These are phyloP conservation scores for Phalacrocorax pelagicus DNA, from an alignment of 2,113 vertebrate species.

Conservation along the genomic window DNA sequence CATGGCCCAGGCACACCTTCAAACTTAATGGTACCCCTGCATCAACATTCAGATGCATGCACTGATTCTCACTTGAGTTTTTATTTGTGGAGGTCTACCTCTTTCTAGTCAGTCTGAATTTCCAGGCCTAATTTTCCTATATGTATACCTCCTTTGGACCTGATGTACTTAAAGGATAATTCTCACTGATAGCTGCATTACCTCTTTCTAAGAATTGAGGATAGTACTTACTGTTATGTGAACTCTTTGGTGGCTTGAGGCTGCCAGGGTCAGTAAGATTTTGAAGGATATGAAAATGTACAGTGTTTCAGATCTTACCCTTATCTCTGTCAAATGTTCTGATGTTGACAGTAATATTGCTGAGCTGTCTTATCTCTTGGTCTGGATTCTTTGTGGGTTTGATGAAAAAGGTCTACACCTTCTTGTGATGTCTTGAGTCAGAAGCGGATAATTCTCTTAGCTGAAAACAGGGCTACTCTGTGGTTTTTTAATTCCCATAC, in stretches of 20 bases:
- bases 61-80: neutral
- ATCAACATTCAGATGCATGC: neutral
- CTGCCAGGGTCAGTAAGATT: neutral
- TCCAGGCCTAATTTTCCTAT: neutral
- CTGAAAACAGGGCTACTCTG: neutral
- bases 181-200: neutral
- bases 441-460: neutral
- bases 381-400: neutral
- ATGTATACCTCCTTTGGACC: neutral
- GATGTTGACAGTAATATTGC: neutral
- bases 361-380: neutral
- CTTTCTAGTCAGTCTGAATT: neutral
- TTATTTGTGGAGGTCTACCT: neutral
- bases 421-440: neutral
- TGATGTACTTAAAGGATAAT: neutral
- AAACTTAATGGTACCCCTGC: neutral
- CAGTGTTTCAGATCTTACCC: neutral
- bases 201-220: neutral
- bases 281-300: neutral
- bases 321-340: neutral
- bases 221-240: neutral
- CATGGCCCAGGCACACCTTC: neutral
- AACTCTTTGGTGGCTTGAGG: neutral
- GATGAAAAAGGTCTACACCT: neutral
- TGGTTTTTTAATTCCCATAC: neutral